Conservation (phyloP, 1,140 invertebrate species). For the Saccostrea cuccullata region DNA sequence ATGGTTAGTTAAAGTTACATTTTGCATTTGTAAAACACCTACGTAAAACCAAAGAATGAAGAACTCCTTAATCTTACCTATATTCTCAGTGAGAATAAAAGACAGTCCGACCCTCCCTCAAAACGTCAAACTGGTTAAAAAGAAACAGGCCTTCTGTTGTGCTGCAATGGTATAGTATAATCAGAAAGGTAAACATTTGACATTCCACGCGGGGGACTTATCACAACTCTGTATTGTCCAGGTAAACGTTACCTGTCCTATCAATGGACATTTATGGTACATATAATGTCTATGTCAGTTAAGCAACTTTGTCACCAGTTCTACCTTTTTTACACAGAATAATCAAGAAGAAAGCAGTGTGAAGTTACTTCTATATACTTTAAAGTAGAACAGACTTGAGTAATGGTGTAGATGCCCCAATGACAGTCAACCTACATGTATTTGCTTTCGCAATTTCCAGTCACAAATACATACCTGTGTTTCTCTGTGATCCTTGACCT, state of each 20-base stretch:
- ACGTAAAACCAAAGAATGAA: not conserved
- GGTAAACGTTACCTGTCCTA: not conserved
- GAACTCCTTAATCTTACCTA: not conserved
- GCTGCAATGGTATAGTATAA: slow-evolving; percentile 29
- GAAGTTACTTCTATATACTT: too few relatives aligned
- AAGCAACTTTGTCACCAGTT: not conserved
- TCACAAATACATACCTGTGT: too few relatives aligned
- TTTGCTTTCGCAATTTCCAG: too few relatives aligned
- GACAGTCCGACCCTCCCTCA: not conserved
- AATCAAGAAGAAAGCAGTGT: too few relatives aligned
- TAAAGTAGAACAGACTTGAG: too few relatives aligned
- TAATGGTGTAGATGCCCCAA: too few relatives aligned
- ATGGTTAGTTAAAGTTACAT: slow-evolving; percentile 9
- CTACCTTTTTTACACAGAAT: too few relatives aligned
- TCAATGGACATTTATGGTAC: not conserved
- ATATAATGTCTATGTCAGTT: not conserved
- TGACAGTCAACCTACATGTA: too few relatives aligned
- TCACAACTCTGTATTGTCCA: slow-evolving; percentile 18
- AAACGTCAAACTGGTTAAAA: not conserved
- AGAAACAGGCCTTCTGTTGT: not conserved
- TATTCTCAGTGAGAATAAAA: not conserved
- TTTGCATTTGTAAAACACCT: not conserved
- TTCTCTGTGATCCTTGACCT: too few relatives aligned
- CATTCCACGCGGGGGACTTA: slow-evolving; percentile 18
- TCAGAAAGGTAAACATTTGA: slow-evolving; percentile 17